Conservation (phyloP, 2,888 invertebrate species). For the Tillus elongatus region DNA sequence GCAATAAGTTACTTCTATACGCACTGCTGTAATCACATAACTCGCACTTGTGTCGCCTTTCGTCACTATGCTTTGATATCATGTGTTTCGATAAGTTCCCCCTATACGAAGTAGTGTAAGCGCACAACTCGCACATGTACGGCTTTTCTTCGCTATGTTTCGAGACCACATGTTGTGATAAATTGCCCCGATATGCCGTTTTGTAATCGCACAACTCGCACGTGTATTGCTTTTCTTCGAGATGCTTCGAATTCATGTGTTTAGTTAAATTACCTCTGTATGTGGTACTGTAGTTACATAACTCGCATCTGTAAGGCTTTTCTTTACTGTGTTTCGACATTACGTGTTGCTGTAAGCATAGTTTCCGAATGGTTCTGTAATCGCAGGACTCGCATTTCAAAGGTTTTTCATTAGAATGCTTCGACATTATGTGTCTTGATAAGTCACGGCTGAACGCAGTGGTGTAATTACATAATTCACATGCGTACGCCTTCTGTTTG, state of each 20-base stretch:
- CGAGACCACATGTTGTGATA: too few relatives aligned
- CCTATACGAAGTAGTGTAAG: too few relatives aligned
- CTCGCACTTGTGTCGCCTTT: too few relatives aligned
- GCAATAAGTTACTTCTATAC: too few relatives aligned
- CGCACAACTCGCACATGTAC: too few relatives aligned
- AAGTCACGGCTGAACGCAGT: conserved; percentile 4
- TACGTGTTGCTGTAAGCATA: conserved; percentile 4
- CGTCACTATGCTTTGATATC: too few relatives aligned
- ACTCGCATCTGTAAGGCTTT: conserved; percentile 6
- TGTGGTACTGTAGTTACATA: conserved; percentile 8
- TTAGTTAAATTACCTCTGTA: conserved; percentile 2
- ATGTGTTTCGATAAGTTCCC: too few relatives aligned
- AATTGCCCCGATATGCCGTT: too few relatives aligned
- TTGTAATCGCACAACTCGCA: conserved; percentile 7
- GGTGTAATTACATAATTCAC: conserved; percentile 8
- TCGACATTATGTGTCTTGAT: conserved; percentile 1
- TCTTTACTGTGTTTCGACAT: conserved; percentile 5
- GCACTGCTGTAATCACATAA: too few relatives aligned
- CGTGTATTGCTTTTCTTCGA: conserved; percentile 5
- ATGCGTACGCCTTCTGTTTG: conserved; percentile 4
- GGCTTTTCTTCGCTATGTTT: too few relatives aligned
- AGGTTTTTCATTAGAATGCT: conserved; percentile 6
- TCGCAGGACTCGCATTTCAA: conserved; percentile 8
- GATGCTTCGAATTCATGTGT: conserved; percentile 5
- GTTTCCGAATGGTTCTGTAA: conserved; percentile 6